Conservation (phyloP, 2,888 invertebrate species). For the Apoda limacodes region DNA sequence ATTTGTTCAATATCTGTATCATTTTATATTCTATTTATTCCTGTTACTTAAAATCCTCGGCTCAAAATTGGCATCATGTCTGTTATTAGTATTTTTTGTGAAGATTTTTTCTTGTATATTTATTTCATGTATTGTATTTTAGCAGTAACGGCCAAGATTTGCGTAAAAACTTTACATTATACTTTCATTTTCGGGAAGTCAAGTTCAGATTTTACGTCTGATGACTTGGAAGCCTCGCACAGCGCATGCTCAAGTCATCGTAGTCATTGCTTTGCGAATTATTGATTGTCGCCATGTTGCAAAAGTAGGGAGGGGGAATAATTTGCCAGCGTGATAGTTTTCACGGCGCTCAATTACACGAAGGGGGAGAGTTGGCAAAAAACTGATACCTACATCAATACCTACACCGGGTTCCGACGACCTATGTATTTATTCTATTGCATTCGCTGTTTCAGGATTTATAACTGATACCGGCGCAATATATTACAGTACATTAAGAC, state of each 20-base stretch:
- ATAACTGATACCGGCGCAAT: conserved; percentile 25
- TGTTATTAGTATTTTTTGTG: too few species aligned
- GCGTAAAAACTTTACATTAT: conserved; percentile 57
- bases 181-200: conserved; percentile 69
- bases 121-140: too few species aligned
- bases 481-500: conserved; percentile 35
- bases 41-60: too few species aligned
- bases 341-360: conserved; percentile 66
- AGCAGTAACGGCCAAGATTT: conserved; percentile 66
- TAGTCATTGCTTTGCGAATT: conserved; percentile 69
- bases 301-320: conserved; percentile 48
- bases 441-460: conserved; percentile 44
- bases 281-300: conserved; percentile 68
- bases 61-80: too few species aligned
- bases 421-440: conserved; percentile 62
- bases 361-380: conserved; percentile 41
- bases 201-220: conserved; percentile 67
- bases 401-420: conserved; percentile 50
- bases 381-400: conserved; percentile 54
- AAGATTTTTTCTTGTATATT: too few species aligned
- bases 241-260: conserved; percentile 66
- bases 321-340: conserved; percentile 67
- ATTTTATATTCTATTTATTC: too few species aligned
- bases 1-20: too few species aligned
- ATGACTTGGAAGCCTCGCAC: conserved; percentile 39